Evolutionary conservation across 1,140 invertebrate genomes (phyloP).

Genomic region (Augochlora pura): DNA sequence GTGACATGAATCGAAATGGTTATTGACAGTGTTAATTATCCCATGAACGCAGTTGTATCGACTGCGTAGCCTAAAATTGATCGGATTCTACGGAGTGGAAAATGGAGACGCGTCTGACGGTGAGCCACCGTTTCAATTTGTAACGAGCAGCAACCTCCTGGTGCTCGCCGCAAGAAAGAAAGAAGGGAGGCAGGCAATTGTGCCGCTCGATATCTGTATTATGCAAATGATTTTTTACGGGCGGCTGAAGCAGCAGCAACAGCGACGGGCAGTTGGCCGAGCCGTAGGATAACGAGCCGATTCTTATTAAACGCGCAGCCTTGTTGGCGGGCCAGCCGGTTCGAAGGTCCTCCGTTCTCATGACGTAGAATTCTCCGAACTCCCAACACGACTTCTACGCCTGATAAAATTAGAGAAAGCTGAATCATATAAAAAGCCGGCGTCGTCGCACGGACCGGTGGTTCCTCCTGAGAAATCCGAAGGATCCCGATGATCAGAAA

Average conservation of each 20-base stretch:
- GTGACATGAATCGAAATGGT: no score
- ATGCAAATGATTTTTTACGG: not conserved
- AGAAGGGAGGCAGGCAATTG: not conserved
- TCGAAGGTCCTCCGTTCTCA: not conserved
- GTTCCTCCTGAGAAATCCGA: no score
- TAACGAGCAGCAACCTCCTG: no score
- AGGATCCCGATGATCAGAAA: no score
- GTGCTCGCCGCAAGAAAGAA: no score
- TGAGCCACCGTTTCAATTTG: no score
- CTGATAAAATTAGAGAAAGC: conserved; percentile 12
- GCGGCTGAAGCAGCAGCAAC: not conserved
- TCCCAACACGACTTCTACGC: not conserved
- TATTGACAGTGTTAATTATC: no score
- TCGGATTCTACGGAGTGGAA: no score
- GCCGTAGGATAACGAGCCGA: conserved; percentile 5
- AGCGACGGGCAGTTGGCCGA: not conserved
- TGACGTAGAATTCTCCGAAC: conserved; percentile 30
- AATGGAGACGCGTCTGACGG: no score
- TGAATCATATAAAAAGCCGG: conserved; percentile 23
- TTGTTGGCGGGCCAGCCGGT: not conserved
- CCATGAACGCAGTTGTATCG: no score
- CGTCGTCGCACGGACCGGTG: no score
- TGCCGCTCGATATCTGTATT: not conserved
- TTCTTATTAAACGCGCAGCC: conserved; percentile 12
- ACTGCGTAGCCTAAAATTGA: no score